These are phyloP conservation scores for Elephas maximus DNA, from an alignment of 2,113 vertebrate genomes.

Conservation along the genomic window DNA sequence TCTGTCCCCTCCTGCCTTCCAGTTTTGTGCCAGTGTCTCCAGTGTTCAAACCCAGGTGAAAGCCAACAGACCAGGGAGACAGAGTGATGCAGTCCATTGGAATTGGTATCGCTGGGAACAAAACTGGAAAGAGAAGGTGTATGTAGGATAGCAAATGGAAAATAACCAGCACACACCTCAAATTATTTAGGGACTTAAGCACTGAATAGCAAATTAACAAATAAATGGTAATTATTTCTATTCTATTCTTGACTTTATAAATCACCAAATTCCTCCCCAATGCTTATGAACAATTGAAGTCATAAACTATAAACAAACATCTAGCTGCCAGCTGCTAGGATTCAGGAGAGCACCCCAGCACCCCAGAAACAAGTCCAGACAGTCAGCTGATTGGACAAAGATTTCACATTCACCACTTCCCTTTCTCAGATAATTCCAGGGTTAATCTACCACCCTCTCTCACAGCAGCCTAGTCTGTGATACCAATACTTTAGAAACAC, in stretches of 20 bases:
- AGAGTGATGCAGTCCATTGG: neutral
- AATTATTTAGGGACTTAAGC: neutral
- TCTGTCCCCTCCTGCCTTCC: no score
- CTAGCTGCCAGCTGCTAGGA: conserved; percentile 51
- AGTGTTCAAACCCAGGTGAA: neutral
- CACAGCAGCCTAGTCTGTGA: conserved; percentile 80
- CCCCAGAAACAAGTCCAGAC: conserved; percentile 72
- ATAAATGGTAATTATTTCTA: neutral
- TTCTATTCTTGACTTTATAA: neutral
- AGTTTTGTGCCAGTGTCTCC: neutral
- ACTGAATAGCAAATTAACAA: neutral
- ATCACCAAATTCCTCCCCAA: neutral
- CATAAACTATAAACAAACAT: conserved; percentile 34
- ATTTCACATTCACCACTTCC: conserved; percentile 79
- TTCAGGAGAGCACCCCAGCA: conserved; percentile 72
- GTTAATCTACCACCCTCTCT: conserved; percentile 79
- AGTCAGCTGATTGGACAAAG: conserved; percentile 75
- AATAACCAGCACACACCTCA: neutral
- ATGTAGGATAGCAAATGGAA: neutral
- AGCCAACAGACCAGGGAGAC: neutral
- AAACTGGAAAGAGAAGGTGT: neutral
- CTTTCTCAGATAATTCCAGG: conserved; percentile 84
- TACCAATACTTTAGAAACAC: conserved; percentile 87
- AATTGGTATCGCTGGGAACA: neutral
- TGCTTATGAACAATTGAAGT: conserved; percentile 35